phyloP scores from a whole-genome alignment of 2,113 vertebrate species.

The Catharus minimus region DNA sequence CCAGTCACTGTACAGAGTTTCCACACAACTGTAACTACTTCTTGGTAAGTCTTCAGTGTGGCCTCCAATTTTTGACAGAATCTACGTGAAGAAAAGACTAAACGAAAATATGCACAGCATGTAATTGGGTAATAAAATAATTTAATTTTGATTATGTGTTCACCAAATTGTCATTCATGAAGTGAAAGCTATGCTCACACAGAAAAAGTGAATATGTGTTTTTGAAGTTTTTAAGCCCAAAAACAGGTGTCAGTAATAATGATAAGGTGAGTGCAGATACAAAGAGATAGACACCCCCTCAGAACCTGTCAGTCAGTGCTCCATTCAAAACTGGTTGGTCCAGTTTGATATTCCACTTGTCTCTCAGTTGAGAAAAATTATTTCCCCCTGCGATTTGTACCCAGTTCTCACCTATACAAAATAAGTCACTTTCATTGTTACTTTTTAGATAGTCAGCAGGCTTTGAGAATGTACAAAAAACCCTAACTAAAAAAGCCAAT shows the following conservation, averaged over 20 bases:
- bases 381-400: rapidly evolving
- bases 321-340: not conserved
- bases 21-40: not conserved
- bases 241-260: not conserved
- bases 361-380: not conserved
- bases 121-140: not conserved
- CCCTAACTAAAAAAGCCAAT: not conserved
- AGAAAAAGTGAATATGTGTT: not conserved
- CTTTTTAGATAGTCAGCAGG: not conserved
- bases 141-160: not conserved
- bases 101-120: not conserved
- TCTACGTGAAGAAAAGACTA: not conserved
- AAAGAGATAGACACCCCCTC: not conserved
- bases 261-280: not conserved
- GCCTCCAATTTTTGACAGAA: not conserved
- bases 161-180: not conserved
- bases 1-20: not conserved
- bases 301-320: not conserved
- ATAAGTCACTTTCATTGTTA: not conserved
- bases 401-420: not conserved
- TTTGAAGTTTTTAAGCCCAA: not conserved
- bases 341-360: not conserved
- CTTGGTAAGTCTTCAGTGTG: not conserved
- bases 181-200: not conserved
- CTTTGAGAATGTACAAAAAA: not conserved